Conservation (phyloP, 2,797 vertebrate species). For the Simalia tracyae region DNA sequence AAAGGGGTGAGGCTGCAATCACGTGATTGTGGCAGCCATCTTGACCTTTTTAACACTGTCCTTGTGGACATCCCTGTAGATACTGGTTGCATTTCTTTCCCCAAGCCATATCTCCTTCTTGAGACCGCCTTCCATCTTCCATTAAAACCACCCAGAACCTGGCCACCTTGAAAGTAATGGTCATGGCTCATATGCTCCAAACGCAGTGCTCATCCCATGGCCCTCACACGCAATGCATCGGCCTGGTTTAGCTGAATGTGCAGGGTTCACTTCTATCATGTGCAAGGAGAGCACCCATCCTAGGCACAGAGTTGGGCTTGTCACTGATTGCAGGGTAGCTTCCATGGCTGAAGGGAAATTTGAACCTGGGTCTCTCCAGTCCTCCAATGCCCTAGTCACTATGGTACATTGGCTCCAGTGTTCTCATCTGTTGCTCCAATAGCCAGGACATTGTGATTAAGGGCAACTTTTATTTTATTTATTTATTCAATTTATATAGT, state of each 20-base stretch:
- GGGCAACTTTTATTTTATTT: background rate
- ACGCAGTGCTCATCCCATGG: background rate
- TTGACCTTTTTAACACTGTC: background rate
- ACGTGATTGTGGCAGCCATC: background rate
- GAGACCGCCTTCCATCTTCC: background rate
- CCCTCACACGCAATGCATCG: background rate
- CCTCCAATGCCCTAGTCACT: background rate
- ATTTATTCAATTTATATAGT: background rate
- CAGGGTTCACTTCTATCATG: background rate
- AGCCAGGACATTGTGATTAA: background rate
- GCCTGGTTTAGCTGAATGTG: background rate
- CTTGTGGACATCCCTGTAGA: background rate
- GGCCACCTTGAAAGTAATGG: background rate
- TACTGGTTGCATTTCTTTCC: background rate
- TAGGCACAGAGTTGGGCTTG: background rate
- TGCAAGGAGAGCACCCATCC: background rate
- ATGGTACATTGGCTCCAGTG: background rate
- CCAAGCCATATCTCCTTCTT: background rate
- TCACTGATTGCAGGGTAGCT: background rate
- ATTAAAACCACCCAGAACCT: background rate
- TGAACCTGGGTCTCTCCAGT: background rate
- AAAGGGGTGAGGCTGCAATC: background rate
- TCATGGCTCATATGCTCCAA: background rate
- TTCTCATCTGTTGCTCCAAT: background rate
- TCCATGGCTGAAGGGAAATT: background rate